Base-by-base conservation (phyloP, 1,140 invertebrate genomes). In the Bombus difficillimus region DNA sequence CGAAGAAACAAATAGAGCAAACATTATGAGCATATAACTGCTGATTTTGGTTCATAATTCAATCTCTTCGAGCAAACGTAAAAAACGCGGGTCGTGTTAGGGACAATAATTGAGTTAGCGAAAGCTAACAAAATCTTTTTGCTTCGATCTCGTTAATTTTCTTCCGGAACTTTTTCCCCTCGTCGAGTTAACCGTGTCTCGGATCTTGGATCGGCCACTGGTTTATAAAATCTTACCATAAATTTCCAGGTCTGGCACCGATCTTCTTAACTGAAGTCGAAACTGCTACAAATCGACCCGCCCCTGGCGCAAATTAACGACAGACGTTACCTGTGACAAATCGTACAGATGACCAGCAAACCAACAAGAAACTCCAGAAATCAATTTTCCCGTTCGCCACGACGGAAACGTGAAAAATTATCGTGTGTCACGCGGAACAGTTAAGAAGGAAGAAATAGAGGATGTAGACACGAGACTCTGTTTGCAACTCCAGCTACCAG, bases 341-440 rank as follows among this genome's bases (percentile, higher is more conserved):
- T 88, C 62, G n/a, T 57, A 43, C 72, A 34, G 64, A 81, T 73
- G 78, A 37, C 41, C 64, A 32, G 37, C 59, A n/a, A 85, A 62
- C 68, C 72, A 69, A 69, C 39, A 79, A 81, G 69, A 79, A 80
- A 81, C 74, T 88, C 28, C 9, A 22, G 69, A 78, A 90, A 90
- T 88, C 83, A 88, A 86, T 88, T 87, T 78, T 32, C 81, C 13
- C 32, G 28, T 9, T 28, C 18, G 47, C 39, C 53, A 9, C 28
- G 47, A 13, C 34, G 47, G 43, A 77, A 80, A 68, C 47, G 80
- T 84, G 87, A 89, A 90, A 85, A 89, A 90, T 90, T 85, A 90
- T 87, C 79, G 75, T 64, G 64, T 62, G 62, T 41, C 73, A 64
- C 32, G 25, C 37, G 74, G 69, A 47, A 68, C 47, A 3, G 76